Evolutionary conservation across 30 jellyfish, hydroid and myxozoan species (phyloP).

Genomic region (Pseudorhiza aurosa): DNA sequence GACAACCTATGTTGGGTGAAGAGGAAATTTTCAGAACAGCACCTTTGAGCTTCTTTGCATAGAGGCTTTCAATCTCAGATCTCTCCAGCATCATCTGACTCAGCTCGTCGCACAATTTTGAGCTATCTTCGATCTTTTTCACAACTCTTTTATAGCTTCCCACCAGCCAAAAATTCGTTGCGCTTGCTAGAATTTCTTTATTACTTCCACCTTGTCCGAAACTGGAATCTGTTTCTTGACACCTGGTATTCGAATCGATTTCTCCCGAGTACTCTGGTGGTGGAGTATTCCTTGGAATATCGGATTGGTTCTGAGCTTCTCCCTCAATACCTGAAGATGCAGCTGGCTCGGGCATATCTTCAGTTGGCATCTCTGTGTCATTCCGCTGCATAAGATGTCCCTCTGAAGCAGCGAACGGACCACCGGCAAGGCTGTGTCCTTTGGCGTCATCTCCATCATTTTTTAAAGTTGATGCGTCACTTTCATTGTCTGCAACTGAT

Average conservation of each 20-base stretch:
- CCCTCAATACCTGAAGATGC: neutral
- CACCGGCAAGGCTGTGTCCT: neutral
- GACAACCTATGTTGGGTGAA: no score
- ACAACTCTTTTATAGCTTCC: slow-evolving; percentile 73
- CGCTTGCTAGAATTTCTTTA: neutral
- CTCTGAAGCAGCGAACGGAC: no score
- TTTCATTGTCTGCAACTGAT: neutral
- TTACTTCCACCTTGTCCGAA: neutral
- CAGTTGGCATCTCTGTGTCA: neutral
- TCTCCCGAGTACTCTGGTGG: slow-evolving; percentile 45
- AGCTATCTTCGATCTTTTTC: slow-evolving; percentile 84
- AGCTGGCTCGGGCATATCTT: neutral
- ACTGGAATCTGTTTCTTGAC: neutral
- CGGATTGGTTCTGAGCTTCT: neutral
- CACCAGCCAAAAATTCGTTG: slow-evolving; percentile 72
- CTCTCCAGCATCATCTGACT: slow-evolving; percentile 86
- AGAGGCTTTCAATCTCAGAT: slow-evolving; percentile 84
- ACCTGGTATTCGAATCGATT: neutral
- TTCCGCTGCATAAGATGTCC: neutral
- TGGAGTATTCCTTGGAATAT: slow-evolving; percentile 58
- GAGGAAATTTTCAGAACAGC: neutral
- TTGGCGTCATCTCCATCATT: neutral
- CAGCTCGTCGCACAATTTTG: slow-evolving; percentile 76
- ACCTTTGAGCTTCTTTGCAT: slow-evolving; percentile 93
- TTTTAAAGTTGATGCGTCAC: neutral